phyloP scores from a whole-genome alignment of 2,888 invertebrate species.

The Anthophora plumipes region DNA sequence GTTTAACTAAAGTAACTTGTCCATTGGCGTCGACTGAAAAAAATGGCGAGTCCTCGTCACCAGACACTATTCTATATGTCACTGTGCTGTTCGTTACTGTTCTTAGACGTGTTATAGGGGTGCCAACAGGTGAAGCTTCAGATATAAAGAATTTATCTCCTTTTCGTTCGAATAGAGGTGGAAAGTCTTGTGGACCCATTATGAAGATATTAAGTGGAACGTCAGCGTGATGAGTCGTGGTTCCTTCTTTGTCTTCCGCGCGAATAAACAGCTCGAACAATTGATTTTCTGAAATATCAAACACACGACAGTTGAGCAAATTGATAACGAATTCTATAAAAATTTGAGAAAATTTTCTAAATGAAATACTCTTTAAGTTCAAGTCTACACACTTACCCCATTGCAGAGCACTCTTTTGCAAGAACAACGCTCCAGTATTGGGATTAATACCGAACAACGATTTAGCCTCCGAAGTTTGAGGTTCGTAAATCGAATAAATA shows the following conservation, averaged over 20 bases:
- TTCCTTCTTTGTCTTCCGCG: conserved; percentile 91
- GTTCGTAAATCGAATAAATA: conserved; percentile 92
- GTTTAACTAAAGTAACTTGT: conserved; percentile 90
- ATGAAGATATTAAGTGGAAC: conserved; percentile 93
- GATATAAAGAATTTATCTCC: conserved; percentile 92
- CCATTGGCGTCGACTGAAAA: conserved; percentile 91
- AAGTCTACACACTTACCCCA: conserved; percentile 82
- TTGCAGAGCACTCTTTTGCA: conserved; percentile 87
- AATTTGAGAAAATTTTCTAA: no score
- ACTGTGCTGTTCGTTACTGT: conserved; percentile 88
- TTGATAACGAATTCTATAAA: no score
- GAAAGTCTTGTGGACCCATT: conserved; percentile 88
- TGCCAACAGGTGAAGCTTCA: conserved; percentile 90
- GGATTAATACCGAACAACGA: conserved; percentile 91
- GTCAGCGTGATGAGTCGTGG: conserved; percentile 90
- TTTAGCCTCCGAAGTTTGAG: conserved; percentile 86
- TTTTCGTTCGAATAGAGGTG: conserved; percentile 91
- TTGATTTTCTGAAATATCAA: conserved; percentile 88
- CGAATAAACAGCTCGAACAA: conserved; percentile 95
- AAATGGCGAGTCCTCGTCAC: conserved; percentile 86
- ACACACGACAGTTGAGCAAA: conserved; percentile 20
- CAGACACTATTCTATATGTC: conserved; percentile 88
- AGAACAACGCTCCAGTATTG: conserved; percentile 90
- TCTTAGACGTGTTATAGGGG: conserved; percentile 89
- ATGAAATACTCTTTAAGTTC: no score